Evolutionary conservation across 64 coral and sea anemone genomes (phyloP).

Genomic region (Pachyseris speciosa): DNA sequence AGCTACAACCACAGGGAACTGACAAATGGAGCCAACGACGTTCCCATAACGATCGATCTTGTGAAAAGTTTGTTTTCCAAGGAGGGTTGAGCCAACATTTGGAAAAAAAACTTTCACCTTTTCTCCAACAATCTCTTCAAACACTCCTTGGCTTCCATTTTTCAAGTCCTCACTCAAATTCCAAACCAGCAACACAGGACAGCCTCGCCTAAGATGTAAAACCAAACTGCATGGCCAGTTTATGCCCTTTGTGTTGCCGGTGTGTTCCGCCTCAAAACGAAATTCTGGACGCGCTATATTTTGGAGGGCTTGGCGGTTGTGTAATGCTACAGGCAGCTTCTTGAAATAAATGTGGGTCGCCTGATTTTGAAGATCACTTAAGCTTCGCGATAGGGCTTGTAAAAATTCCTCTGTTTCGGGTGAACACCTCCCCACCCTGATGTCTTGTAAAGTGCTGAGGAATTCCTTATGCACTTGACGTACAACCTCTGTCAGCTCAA

Average conservation of each 20-base stretch:
- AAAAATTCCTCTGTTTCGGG: neutral
- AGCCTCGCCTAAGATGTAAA: slow-evolving; percentile 3
- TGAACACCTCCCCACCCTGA: neutral
- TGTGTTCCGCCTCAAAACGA: neutral
- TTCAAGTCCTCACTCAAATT: slow-evolving; percentile 39
- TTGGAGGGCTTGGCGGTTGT: slow-evolving; percentile 10
- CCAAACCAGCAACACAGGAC: slow-evolving; percentile 65
- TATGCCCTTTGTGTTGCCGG: neutral
- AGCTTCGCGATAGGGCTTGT: neutral
- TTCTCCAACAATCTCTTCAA: neutral
- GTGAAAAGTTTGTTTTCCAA: slow-evolving; percentile 15
- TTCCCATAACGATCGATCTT: slow-evolving; percentile 27
- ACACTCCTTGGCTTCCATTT: slow-evolving; percentile 52
- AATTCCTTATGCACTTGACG: neutral
- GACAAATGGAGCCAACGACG: slow-evolving; percentile 20
- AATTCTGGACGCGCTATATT: neutral
- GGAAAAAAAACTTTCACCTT: slow-evolving; percentile 8
- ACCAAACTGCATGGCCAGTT: slow-evolving; percentile 15
- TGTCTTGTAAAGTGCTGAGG: neutral
- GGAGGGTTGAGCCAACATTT: neutral
- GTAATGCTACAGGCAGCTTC: slow-evolving; percentile 1
- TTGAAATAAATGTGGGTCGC: slow-evolving; percentile 47
- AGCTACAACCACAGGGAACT: slow-evolving; percentile 21
- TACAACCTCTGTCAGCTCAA: slow-evolving; percentile 1
- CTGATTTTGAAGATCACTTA: neutral